Conservation (phyloP, 2,113 vertebrate genomes). For the Nanorana parkeri region DNA sequence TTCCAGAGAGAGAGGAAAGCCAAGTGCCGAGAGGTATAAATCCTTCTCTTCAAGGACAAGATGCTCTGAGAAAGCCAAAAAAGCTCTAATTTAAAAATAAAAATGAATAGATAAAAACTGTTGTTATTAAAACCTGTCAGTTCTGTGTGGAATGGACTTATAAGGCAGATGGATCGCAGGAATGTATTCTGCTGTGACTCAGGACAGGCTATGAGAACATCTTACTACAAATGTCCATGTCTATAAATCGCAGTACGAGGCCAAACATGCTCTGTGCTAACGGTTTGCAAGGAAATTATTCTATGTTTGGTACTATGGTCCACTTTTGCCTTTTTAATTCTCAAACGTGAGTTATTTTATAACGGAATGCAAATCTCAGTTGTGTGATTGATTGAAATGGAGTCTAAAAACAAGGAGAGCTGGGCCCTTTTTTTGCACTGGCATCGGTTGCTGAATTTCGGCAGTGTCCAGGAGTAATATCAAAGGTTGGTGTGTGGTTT, state of each 20-base stretch:
- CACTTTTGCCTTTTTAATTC: too few relatives aligned
- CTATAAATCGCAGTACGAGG: not conserved
- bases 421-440: too few relatives aligned
- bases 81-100: constrained; percentile 49
- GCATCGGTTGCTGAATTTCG: too few relatives aligned
- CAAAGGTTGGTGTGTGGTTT: too few relatives aligned
- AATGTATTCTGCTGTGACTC: constrained; percentile 34
- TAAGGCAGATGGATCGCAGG: constrained; percentile 46
- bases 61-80: constrained; percentile 57
- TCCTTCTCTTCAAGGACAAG: constrained; percentile 74
- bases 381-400: too few relatives aligned
- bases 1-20: constrained; percentile 67
- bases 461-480: too few relatives aligned
- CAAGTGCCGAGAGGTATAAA: constrained; percentile 50
- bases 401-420: too few relatives aligned
- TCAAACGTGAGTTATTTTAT: too few relatives aligned
- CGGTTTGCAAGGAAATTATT: too few relatives aligned
- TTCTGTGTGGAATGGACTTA: constrained; percentile 38
- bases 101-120: constrained; percentile 55
- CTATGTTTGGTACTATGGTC: too few relatives aligned
- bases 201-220: constrained; percentile 35
- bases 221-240: constrained; percentile 17
- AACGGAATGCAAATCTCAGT: too few relatives aligned
- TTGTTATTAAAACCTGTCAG: constrained; percentile 51
- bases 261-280: not conserved